phyloP scores from a whole-genome alignment of 2,797 vertebrate species.

The Botia almorhae region DNA sequence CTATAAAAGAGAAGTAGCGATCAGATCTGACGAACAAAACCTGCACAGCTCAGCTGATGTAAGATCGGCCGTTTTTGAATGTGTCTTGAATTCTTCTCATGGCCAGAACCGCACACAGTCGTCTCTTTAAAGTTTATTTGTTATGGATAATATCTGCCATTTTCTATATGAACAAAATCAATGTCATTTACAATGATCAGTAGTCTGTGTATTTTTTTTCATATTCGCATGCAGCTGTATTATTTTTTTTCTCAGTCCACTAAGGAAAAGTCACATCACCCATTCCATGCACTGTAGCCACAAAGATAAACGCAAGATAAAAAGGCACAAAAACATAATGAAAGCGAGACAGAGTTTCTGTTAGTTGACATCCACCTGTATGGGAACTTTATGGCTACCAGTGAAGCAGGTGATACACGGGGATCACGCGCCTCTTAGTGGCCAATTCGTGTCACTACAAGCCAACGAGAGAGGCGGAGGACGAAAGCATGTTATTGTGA shows the following conservation, averaged over 20 bases:
- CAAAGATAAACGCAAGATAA: neutral
- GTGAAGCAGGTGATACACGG: slow-evolving; percentile 1
- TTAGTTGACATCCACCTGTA: neutral
- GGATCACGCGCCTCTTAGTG: slow-evolving; percentile 37
- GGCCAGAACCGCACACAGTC: slow-evolving; percentile 4
- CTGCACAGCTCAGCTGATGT: slow-evolving; percentile 32
- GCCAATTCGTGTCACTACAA: slow-evolving; percentile 48
- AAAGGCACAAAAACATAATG: neutral
- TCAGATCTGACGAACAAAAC: neutral
- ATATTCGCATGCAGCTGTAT: slow-evolving; percentile 52
- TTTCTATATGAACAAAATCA: neutral
- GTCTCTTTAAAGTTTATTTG: slow-evolving; percentile 4
- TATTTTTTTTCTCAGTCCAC: slow-evolving; percentile 13
- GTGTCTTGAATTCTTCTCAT: slow-evolving; percentile 34
- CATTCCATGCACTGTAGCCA: neutral
- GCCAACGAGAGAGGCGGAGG: slow-evolving; percentile 24
- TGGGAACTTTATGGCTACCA: neutral
- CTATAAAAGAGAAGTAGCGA: neutral
- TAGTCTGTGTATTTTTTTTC: slow-evolving; percentile 27
- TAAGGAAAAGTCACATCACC: neutral
- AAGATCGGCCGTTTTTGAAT: slow-evolving; percentile 22
- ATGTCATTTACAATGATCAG: slow-evolving; percentile 11
- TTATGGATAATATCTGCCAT: slow-evolving; percentile 14
- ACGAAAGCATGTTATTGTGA: slow-evolving; percentile 61
- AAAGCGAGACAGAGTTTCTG: neutral